phyloP scores from a whole-genome alignment of 1,140 invertebrate genomes.

The Drosophila prosaltans region DNA sequence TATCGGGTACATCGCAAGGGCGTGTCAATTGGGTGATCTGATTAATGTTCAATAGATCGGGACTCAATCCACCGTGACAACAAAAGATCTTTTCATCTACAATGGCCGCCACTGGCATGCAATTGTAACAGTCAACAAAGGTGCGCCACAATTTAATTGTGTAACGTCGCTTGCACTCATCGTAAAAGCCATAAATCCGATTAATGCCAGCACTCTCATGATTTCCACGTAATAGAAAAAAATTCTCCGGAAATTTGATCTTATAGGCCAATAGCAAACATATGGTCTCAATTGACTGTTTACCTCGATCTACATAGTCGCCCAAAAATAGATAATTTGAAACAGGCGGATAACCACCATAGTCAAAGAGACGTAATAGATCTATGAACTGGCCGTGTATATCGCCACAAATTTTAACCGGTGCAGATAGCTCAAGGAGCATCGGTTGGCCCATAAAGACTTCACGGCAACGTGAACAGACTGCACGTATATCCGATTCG shows the following conservation, averaged over 20 bases:
- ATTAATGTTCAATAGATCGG: slow-evolving; percentile 94
- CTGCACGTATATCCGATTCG: slow-evolving; percentile 96
- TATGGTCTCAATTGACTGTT: slow-evolving; percentile 94
- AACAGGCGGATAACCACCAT: slow-evolving; percentile 99
- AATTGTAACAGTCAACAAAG: slow-evolving; percentile 88
- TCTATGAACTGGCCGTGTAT: slow-evolving; percentile 99
- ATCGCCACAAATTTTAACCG: slow-evolving; percentile 99
- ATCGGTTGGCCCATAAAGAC: slow-evolving; percentile 99
- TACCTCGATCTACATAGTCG: slow-evolving; percentile 92
- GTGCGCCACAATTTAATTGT: slow-evolving; percentile 99
- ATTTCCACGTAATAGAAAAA: slow-evolving; percentile 90
- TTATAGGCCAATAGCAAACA: slow-evolving; percentile 97
- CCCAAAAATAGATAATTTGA: slow-evolving; percentile 99
- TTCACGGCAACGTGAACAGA: slow-evolving; percentile 97
- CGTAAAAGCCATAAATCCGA: slow-evolving; percentile 96
- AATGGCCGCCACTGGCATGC: slow-evolving; percentile 94
- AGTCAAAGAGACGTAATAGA: slow-evolving; percentile 97
- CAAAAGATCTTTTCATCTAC: slow-evolving; percentile 99
- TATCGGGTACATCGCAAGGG: slow-evolving; percentile 95
- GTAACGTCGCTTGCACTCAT: slow-evolving; percentile 97
- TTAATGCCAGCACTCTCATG: slow-evolving; percentile 86
- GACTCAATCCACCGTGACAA: slow-evolving; percentile 95
- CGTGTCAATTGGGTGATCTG: slow-evolving; percentile 93
- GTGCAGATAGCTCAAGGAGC: slow-evolving; percentile 97
- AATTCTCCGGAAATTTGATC: slow-evolving; percentile 94